These are phyloP conservation scores for Poliocrania exsul DNA, from an alignment of 2,797 vertebrate genomes.

Conservation along the genomic window DNA sequence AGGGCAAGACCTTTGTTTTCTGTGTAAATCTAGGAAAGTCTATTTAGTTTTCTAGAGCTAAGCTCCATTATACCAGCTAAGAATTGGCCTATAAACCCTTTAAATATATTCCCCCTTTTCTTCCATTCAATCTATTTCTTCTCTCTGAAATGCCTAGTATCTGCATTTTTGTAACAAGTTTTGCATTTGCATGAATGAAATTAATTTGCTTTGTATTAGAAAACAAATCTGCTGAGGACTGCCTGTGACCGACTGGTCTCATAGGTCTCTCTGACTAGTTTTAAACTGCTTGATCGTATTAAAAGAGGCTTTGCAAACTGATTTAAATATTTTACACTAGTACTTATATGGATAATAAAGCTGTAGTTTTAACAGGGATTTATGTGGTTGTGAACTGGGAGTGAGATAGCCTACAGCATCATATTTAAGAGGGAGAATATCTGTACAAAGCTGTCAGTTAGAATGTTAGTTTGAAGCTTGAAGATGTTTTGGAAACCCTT, in stretches of 20 bases:
- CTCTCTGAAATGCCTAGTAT: neutral
- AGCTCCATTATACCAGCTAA: neutral
- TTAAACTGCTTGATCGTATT: neutral
- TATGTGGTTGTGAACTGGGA: neutral
- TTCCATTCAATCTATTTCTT: neutral
- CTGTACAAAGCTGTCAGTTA: neutral
- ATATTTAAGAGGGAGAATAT: neutral
- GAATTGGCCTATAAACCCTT: neutral
- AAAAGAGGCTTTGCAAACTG: neutral
- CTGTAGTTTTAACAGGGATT: conserved; percentile 7
- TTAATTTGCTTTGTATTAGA: neutral
- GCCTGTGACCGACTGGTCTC: neutral
- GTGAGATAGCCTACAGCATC: neutral
- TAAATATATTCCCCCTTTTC: neutral
- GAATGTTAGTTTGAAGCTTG: neutral
- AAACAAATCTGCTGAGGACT: neutral
- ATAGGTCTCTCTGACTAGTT: neutral
- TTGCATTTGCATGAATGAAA: neutral
- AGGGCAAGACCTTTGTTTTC: neutral
- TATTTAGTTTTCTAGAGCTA: neutral
- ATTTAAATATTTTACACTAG: conserved; percentile 8
- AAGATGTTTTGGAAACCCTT: neutral
- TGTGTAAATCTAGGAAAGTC: neutral
- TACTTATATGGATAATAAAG: neutral
- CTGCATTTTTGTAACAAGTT: neutral